Evolutionary conservation across 2,113 vertebrate species (phyloP), one percentile per base, ranked within the genome.

Genomic region (Elgaria multicarinata): DNA sequence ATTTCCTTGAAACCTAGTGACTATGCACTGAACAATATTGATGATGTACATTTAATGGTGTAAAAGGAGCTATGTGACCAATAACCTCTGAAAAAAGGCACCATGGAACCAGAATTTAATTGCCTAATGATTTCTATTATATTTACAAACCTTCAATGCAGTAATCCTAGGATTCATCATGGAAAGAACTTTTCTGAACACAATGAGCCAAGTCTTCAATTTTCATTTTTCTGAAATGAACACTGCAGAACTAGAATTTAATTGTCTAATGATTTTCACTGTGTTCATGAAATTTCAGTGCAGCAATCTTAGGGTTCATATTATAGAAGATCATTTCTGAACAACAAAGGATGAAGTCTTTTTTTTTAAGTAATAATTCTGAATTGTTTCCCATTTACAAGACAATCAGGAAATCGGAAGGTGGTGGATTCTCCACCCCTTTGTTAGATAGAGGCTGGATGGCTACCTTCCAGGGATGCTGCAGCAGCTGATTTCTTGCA

Each of bases 31-130:
- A 80, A 36, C 66, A 42, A 46, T 79, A 88, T 75, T 66, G 75
- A 85, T 79, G 67, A 75, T 64, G 36, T 31, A 87, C 64, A 82
- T 66, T 39, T 82, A 90, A 90, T 86, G 84, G 82, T 50, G 69
- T 75, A 76, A 87, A 74, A 46, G 55, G 55, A 66, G 16, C 53
- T 64, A 74, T 36, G n/a, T 66, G 33, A 64, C 33, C 55, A 87
- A 50, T 55, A 87, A 53, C 33, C 33, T 87, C 66, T 31, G 58
- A 22, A 86, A 14, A 86, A 77, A 81, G 46, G 16, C 22, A 62
- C 44, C 58, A 66, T 58, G 42, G 53, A 87, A 87, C 69, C 10
- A 75, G 44, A 76, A 66, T 90, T 87, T 87, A 71, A 87, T 83
- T 50, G 64, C 9, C 55, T 87, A 83, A 83, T 72, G 53, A 53